Evolutionary conservation across 2,113 vertebrate species (phyloP).

Genomic region (Pantherophis guttatus): DNA sequence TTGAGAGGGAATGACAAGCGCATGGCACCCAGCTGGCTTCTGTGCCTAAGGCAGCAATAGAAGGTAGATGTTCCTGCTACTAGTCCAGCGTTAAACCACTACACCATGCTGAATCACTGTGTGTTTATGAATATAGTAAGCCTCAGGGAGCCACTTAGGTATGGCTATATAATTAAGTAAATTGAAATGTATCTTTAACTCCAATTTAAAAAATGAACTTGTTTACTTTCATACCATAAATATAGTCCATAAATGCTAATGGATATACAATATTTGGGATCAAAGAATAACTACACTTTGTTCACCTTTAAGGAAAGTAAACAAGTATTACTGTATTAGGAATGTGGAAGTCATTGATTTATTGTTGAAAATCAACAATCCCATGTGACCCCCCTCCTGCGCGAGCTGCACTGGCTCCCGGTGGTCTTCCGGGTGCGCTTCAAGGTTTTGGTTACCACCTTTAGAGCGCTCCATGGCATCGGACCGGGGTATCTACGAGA

Average conservation of each 20-base stretch:
- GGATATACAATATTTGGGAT: background rate
- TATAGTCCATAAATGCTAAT: background rate
- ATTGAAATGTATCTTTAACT: background rate
- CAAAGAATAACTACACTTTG: background rate
- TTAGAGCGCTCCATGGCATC: too few relatives aligned
- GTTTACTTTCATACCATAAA: background rate
- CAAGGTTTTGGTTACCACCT: too few relatives aligned
- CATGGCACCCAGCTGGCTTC: background rate
- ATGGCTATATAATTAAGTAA: background rate
- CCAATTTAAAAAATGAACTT: background rate
- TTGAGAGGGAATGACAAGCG: background rate
- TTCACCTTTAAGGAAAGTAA: background rate
- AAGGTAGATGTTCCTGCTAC: background rate
- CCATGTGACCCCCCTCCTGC: too few relatives aligned
- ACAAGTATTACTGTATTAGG: background rate
- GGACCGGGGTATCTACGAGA: too few relatives aligned
- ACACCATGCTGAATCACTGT: background rate
- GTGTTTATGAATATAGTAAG: background rate
- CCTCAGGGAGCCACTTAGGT: background rate
- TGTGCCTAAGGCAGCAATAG: background rate
- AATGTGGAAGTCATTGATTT: background rate
- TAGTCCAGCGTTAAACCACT: background rate
- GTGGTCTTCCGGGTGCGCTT: too few relatives aligned
- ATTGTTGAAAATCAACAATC: too few relatives aligned
- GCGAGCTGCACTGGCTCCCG: too few relatives aligned